A percentile compares a stretch with the other conserved stretches of the same genome.
Evolutionary conservation across 1,140 invertebrate species (phyloP).

Genomic region (Halyomorpha halys): DNA sequence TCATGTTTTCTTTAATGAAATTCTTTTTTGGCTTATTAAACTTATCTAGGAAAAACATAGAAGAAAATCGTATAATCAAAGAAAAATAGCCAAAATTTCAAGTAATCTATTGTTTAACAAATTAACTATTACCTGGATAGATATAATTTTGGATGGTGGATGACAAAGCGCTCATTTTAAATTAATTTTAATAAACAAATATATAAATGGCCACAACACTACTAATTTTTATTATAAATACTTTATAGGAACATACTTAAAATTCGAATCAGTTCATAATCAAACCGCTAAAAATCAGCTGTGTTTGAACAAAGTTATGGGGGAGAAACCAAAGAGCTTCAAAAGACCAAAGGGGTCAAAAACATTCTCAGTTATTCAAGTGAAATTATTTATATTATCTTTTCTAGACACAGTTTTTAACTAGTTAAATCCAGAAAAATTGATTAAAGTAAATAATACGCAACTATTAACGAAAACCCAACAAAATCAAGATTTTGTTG

Average conservation of each 20-base stretch:
- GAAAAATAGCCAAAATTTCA: background rate
- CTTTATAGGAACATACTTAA: background rate
- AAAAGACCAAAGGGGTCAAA: too few relatives aligned
- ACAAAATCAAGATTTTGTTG: too few relatives aligned
- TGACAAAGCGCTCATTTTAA: background rate
- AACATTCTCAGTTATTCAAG: too few relatives aligned
- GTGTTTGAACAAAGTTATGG: background rate
- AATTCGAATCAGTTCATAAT: background rate
- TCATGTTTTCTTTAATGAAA: slow-evolving; percentile 2
- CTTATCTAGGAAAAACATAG: background rate
- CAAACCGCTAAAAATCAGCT: background rate
- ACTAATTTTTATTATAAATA: too few relatives aligned
- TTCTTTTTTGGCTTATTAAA: background rate
- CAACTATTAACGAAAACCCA: too few relatives aligned
- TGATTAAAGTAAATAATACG: too few relatives aligned
- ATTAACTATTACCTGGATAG: background rate
- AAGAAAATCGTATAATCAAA: background rate
- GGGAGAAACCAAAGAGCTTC: background rate
- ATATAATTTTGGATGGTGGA: slow-evolving; percentile 3
- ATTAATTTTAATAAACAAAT: background rate
- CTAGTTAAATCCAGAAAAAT: too few relatives aligned
- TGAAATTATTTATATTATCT: too few relatives aligned
- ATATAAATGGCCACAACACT: too few relatives aligned
- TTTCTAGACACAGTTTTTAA: too few relatives aligned
- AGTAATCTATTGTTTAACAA: background rate